These are phyloP conservation scores for Valencia hispanica DNA, from an alignment of 2,797 vertebrate species.

Conservation along the genomic window DNA sequence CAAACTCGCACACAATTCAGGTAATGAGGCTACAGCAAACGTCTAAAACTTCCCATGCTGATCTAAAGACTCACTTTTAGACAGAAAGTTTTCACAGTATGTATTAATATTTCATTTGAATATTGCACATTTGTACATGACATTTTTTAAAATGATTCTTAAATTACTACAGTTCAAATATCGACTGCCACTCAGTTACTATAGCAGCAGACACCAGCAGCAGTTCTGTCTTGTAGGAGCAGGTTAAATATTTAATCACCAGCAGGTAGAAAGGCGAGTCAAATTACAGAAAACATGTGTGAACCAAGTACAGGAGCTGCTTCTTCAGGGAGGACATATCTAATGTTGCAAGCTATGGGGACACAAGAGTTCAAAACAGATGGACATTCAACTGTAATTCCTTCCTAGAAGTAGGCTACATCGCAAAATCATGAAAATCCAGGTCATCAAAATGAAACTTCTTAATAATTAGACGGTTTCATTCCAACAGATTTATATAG, in stretches of 20 bases:
- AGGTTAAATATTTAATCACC: constrained; percentile 74
- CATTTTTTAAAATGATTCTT: background rate
- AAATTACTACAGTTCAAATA: background rate
- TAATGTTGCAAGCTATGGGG: background rate
- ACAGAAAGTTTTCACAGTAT: no score
- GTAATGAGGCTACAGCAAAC: background rate
- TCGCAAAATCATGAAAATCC: background rate
- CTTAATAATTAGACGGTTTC: background rate
- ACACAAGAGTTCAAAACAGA: background rate
- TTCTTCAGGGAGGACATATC: constrained; percentile 23
- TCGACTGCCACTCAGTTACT: background rate
- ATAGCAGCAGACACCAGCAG: constrained; percentile 3
- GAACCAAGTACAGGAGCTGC: constrained; percentile 29
- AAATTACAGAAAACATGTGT: constrained; percentile 51
- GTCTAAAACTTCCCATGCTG: background rate
- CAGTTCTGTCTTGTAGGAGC: constrained; percentile 22
- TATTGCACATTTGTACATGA: background rate
- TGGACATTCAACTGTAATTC: background rate
- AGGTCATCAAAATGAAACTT: background rate
- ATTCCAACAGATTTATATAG: background rate
- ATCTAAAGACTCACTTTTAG: background rate
- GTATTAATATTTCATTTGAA: background rate
- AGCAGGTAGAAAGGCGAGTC: constrained; percentile 33
- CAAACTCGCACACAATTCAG: background rate
- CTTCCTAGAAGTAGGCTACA: background rate